phyloP scores from a whole-genome alignment of 2,888 invertebrate genomes.

The Onthophagus sagittarius region DNA sequence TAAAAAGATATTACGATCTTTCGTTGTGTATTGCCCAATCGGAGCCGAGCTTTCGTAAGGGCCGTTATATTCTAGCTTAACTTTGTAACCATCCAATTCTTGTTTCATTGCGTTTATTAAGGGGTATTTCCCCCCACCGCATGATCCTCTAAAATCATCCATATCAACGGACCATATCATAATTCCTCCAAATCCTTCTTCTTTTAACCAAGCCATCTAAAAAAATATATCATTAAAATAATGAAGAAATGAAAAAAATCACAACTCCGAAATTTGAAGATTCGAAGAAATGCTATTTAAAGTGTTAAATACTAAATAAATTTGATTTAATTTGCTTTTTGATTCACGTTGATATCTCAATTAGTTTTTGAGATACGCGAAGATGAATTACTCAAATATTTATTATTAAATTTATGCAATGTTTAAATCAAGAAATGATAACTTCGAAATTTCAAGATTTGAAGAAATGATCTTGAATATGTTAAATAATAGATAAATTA shows the following conservation, averaged over 20 bases:
- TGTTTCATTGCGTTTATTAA: conserved; percentile 82
- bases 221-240: conserved; percentile 22
- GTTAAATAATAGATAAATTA: too few relatives aligned
- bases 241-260: neutral
- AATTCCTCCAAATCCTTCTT: conserved; percentile 91
- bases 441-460: too few relatives aligned
- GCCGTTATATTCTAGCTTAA: conserved; percentile 78
- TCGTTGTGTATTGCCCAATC: conserved; percentile 78
- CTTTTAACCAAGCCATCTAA: conserved; percentile 90
- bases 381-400: too few relatives aligned
- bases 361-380: too few relatives aligned
- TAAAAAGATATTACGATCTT: conserved; percentile 72
- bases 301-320: too few relatives aligned
- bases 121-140: conserved; percentile 88
- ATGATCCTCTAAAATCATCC: conserved; percentile 91
- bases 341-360: neutral
- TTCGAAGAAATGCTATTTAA: too few relatives aligned
- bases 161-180: conserved; percentile 97
- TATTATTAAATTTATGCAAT: too few relatives aligned
- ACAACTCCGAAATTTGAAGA: neutral
- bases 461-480: too few relatives aligned
- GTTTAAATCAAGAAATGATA: too few relatives aligned
- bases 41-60: conserved; percentile 73
- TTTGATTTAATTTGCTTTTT: too few relatives aligned
- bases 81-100: conserved; percentile 78